Percentiles rank a stretch among this genome's conserved stretches.
phyloP scores from a whole-genome alignment of 2,888 invertebrate species.

The Stegana nigrithorax region DNA sequence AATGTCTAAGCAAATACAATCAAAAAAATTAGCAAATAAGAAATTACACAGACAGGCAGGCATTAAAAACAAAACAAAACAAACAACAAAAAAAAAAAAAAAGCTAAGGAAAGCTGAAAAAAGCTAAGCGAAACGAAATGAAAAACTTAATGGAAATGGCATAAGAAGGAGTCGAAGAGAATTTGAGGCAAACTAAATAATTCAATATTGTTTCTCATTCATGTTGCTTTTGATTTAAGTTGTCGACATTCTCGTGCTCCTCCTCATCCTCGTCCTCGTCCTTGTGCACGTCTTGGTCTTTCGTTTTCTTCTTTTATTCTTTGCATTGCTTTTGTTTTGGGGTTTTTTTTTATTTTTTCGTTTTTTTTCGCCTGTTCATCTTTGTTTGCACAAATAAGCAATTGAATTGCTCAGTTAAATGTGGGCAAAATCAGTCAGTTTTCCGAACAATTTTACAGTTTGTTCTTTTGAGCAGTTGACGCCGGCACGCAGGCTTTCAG shows the following conservation, averaged over 20 bases:
- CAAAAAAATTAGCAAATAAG: conserved; percentile 62
- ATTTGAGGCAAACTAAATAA: conserved; percentile 50
- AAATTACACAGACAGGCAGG: conserved; percentile 26
- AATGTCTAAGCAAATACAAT: conserved; percentile 47
- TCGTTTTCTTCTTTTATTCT: conserved; percentile 19
- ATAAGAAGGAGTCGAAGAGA: background rate
- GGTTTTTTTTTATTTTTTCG: conserved; percentile 17
- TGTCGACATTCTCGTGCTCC: background rate
- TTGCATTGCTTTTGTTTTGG: conserved; percentile 17
- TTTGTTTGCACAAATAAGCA: too few species aligned
- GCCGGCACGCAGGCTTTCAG: too few species aligned
- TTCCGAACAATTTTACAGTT: conserved; percentile 60
- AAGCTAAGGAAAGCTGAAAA: background rate
- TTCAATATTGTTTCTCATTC: conserved; percentile 46
- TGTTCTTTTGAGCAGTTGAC: conserved; percentile 57
- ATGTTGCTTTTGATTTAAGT: conserved; percentile 2
- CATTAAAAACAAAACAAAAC: conserved; percentile 24
- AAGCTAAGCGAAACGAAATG: conserved; percentile 44
- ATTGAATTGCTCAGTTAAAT: conserved; percentile 62
- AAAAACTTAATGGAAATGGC: conserved; percentile 14
- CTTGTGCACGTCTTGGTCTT: conserved; percentile 37
- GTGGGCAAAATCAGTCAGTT: conserved; percentile 62
- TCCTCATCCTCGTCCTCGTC: conserved; percentile 48
- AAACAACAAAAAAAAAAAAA: conserved; percentile 27
- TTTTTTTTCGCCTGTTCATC: too few species aligned